phyloP scores from a whole-genome alignment of 1,140 invertebrate genomes.

The Solenopsis invicta region DNA sequence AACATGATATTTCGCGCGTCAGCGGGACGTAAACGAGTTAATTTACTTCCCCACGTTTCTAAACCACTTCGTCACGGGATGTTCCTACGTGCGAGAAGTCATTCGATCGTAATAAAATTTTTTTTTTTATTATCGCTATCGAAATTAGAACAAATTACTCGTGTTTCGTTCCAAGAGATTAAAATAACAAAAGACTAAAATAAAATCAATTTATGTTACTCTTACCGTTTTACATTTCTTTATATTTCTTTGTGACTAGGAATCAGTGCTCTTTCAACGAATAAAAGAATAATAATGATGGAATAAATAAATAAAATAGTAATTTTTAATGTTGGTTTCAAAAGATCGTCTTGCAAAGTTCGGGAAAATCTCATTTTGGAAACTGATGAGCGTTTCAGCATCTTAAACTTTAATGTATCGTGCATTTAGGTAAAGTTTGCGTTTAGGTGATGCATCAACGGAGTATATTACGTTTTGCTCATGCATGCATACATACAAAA shows the following conservation, averaged over 20 bases:
- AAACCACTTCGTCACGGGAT: not conserved
- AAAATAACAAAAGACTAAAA: not conserved
- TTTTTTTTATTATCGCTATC: not conserved
- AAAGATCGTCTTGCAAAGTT: not conserved
- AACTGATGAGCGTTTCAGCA: not conserved
- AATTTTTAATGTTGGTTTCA: not conserved
- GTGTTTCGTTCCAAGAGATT: not conserved
- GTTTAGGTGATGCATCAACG: not conserved
- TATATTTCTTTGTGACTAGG: not conserved
- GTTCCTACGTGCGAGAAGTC: not conserved
- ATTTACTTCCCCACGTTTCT: not conserved
- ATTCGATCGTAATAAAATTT: slow-evolving; percentile 9
- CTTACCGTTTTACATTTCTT: not conserved
- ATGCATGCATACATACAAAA: not conserved
- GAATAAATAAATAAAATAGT: not conserved
- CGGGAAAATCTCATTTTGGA: not conserved
- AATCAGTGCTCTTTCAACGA: not conserved
- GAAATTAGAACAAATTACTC: not conserved
- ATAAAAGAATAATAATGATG: not conserved
- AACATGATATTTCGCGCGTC: slow-evolving; percentile 36
- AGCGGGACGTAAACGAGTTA: slow-evolving; percentile 14
- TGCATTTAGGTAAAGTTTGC: not conserved
- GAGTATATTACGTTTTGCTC: not conserved
- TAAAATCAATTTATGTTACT: not conserved
- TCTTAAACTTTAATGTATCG: not conserved